A percentile compares a stretch with the other conserved stretches of the same genome.
Evolutionary conservation across 2,888 invertebrate species (phyloP).

Genomic region (Agrotis clavis): DNA sequence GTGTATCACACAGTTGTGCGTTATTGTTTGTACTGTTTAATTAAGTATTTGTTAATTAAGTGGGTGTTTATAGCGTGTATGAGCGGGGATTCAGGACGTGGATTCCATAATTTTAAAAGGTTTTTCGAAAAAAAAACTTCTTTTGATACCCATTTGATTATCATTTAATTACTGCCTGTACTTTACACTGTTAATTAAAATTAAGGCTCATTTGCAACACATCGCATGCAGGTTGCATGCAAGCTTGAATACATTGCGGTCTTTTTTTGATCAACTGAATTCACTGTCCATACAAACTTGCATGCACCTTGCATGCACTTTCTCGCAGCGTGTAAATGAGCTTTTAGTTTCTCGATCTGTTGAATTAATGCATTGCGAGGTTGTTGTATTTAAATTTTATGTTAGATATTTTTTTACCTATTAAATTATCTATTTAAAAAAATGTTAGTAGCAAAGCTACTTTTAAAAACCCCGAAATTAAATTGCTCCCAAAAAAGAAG

Average conservation of each 20-base stretch:
- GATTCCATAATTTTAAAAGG: conserved; percentile 29
- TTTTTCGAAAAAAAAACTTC: not conserved
- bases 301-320: no score
- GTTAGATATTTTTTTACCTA: no score
- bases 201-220: no score
- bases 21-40: conserved; percentile 60
- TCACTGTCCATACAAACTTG: no score
- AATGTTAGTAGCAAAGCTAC: conserved; percentile 19
- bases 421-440: conserved; percentile 1
- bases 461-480: conserved; percentile 66
- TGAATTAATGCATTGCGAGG: not conserved
- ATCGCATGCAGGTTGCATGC: no score
- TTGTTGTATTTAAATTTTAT: not conserved
- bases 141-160: not conserved
- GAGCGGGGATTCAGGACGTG: conserved; percentile 11
- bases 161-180: not conserved
- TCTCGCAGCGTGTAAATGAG: no score
- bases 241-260: no score
- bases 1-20: conserved; percentile 56
- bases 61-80: conserved; percentile 50
- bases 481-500: conserved; percentile 68
- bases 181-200: no score
- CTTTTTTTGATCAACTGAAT: no score
- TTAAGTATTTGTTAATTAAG: conserved; percentile 65
- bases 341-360: no score